phyloP scores from a whole-genome alignment of 2,888 invertebrate species.

The Eledona agricola region DNA sequence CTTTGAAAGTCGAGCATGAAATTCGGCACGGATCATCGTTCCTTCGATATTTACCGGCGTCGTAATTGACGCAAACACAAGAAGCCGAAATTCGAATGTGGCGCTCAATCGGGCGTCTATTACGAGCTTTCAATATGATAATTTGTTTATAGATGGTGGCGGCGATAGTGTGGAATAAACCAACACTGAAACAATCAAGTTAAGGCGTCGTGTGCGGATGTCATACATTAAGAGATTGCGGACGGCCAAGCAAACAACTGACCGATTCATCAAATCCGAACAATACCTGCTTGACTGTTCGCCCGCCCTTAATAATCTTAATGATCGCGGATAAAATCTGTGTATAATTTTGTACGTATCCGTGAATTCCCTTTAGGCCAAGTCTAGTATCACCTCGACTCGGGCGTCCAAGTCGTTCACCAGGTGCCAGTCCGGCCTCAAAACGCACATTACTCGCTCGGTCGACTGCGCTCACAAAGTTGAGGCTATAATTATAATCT shows the following conservation, averaged over 20 bases:
- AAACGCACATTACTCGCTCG: constrained; percentile 48
- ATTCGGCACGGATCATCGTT: constrained; percentile 13
- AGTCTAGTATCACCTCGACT: constrained; percentile 57
- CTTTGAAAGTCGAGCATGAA: constrained; percentile 16
- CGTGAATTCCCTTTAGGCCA: constrained; percentile 60
- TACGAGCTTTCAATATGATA: constrained; percentile 41
- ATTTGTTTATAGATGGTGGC: constrained; percentile 41
- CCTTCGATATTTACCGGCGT: constrained; percentile 1
- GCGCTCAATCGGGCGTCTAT: too few relatives aligned
- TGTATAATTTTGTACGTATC: constrained; percentile 62
- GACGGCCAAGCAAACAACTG: constrained; percentile 58
- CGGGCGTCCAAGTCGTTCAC: constrained; percentile 42
- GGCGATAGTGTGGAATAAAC: constrained; percentile 39
- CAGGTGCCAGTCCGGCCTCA: constrained; percentile 4
- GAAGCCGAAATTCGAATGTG: too few relatives aligned
- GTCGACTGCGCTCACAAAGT: constrained; percentile 55
- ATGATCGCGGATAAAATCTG: constrained; percentile 63
- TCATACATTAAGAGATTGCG: constrained; percentile 52
- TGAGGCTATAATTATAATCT: constrained; percentile 60
- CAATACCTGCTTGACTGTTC: constrained; percentile 59
- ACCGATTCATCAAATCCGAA: constrained; percentile 59
- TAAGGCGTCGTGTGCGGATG: constrained; percentile 42
- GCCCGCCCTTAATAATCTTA: constrained; percentile 63
- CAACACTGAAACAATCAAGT: constrained; percentile 45
- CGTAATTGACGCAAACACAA: constrained; percentile 5